These are phyloP conservation scores for Saiga tatarica DNA, from an alignment of 2,113 vertebrate genomes.

Conservation along the genomic window DNA sequence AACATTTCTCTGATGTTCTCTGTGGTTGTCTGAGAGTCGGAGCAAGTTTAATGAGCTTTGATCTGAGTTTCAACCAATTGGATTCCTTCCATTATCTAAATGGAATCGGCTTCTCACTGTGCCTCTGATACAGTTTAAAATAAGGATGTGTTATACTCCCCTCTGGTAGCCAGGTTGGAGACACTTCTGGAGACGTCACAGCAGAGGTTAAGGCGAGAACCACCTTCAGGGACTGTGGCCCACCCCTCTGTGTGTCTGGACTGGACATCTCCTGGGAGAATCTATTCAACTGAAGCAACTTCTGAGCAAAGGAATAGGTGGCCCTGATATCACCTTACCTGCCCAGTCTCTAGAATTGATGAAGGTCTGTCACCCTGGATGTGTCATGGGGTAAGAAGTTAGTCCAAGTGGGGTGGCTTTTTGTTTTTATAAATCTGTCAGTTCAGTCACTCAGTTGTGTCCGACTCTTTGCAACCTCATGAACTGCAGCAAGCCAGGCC, in stretches of 20 bases:
- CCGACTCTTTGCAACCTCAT: too few relatives aligned
- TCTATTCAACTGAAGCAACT: background rate
- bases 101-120: slow-evolving; percentile 65
- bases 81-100: slow-evolving; percentile 65
- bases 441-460: too few relatives aligned
- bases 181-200: background rate
- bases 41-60: slow-evolving; percentile 67
- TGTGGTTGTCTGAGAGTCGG: slow-evolving; percentile 55
- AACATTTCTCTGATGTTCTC: slow-evolving; percentile 55
- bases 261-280: background rate
- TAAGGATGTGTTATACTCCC: slow-evolving; percentile 23
- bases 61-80: slow-evolving; percentile 59
- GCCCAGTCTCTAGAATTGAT: background rate
- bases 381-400: background rate
- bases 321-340: background rate
- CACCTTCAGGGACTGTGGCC: too few relatives aligned
- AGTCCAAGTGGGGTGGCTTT: background rate
- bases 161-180: background rate
- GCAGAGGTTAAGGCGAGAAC: background rate
- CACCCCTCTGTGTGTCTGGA: background rate
- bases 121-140: slow-evolving; percentile 18
- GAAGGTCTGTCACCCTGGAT: background rate
- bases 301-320: background rate
- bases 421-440: background rate
- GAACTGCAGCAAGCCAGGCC: too few relatives aligned